Evolutionary conservation across 2,797 vertebrate genomes (phyloP), one percentile per base, ranked within the genome.

Genomic region (Pelobates cultripes): DNA sequence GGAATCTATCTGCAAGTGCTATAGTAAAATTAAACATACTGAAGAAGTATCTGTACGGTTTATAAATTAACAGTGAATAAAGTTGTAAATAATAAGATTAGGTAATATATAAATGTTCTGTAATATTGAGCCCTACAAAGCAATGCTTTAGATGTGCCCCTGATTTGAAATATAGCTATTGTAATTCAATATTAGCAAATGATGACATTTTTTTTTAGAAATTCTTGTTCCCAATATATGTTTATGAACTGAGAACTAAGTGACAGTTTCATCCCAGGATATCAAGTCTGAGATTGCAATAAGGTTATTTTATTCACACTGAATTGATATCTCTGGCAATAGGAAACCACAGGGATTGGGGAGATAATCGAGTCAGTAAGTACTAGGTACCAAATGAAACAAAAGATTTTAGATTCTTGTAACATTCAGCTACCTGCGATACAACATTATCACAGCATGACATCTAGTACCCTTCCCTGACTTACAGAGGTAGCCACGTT

Each of bases 381-480:
- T 78, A 69, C 15, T 40, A 1, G 28, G 12, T 63, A 9, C 41
- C 4, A 12, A 3, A 70, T 78, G 61, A 72, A 72, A 72, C 77
- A 79, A 72, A 79, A 72, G 77, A 69, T 51, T 47, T 79, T 43
- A 42, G 69, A 4, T 63, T 64, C 53, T 71, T 63, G 60, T 41
- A 64, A 73, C 45, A 44, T 74, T 83, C 76, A 63, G 10, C 75
- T 51, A 72, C 53, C 66, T 70, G 28, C 42, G 14, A 74, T 51
- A 63, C 72, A 40, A 53, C 66, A 83, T 83, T 83, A 83, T 83
- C 81, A 73, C 76, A 83, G 81, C 76, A 70, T 42, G 75, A 3
- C 7, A 10, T 3, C 9, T 42, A 43, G 63, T 41, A 12, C 70
- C 51, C 69, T 67, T 73, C 42, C 41, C 15, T 47, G 75, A 47